Conservation (phyloP, 2,113 vertebrate genomes). For the Illadopsis cleaveri region DNA sequence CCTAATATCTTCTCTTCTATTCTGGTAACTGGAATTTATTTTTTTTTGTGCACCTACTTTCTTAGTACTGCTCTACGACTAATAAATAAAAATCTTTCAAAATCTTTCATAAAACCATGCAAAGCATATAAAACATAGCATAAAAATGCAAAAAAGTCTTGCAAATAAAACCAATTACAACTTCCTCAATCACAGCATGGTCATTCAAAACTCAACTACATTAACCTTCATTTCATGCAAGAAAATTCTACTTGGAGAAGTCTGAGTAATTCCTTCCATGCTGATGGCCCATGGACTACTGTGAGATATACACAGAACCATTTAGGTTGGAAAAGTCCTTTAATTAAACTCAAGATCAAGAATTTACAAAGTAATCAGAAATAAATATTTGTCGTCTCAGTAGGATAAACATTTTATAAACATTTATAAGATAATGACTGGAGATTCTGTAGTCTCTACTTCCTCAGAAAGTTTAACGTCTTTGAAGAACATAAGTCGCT, state of each 20-base stretch:
- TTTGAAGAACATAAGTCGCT: neutral
- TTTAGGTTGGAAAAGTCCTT: neutral
- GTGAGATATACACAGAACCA: neutral
- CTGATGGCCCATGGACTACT: neutral
- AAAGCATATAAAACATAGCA: neutral
- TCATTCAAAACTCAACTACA: neutral
- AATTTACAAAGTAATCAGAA: neutral
- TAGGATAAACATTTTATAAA: neutral
- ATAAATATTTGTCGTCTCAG: neutral
- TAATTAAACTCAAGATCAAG: neutral
- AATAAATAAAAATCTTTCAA: neutral
- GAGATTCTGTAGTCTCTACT: neutral
- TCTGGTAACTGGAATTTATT: neutral
- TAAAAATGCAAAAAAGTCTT: neutral
- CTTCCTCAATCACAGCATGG: neutral
- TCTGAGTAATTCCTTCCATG: neutral
- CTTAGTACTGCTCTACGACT: neutral
- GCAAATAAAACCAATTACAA: neutral
- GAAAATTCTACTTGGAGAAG: neutral
- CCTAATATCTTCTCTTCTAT: neutral
- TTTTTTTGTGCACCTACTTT: neutral
- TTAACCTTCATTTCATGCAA: neutral
- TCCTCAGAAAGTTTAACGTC: neutral
- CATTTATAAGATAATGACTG: neutral
- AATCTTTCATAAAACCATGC: neutral